These are phyloP conservation scores for Orchesella cincta DNA, from an alignment of 1,140 invertebrate genomes.

Conservation along the genomic window DNA sequence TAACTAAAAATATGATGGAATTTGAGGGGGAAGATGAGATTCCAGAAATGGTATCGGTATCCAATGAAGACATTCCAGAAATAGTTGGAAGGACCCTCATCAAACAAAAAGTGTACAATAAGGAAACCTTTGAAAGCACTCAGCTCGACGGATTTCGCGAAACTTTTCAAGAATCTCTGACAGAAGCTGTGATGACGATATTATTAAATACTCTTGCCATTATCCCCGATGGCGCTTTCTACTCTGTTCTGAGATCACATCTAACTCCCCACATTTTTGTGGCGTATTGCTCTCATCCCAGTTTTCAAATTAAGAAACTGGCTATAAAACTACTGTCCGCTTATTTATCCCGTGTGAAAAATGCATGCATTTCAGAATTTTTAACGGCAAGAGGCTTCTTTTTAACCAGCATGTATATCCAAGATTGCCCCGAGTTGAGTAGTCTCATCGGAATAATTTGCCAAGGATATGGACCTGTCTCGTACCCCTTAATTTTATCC, in stretches of 20 bases:
- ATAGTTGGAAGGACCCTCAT: slow-evolving; percentile 10
- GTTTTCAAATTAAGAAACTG: slow-evolving; percentile 39
- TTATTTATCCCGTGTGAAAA: slow-evolving; percentile 44
- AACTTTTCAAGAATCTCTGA: slow-evolving; percentile 45
- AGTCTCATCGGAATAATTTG: slow-evolving; percentile 36
- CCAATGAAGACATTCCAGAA: slow-evolving; percentile 30
- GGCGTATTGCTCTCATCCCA: slow-evolving; percentile 45
- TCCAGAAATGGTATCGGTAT: slow-evolving; percentile 28
- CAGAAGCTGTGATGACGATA: slow-evolving; percentile 48
- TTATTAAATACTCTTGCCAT: slow-evolving; percentile 46
- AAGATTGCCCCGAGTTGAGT: slow-evolving; percentile 34
- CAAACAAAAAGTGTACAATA: slow-evolving; percentile 36
- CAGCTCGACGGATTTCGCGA: slow-evolving; percentile 35
- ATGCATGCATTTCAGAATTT: slow-evolving; percentile 37
- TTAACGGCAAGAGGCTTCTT: slow-evolving; percentile 44
- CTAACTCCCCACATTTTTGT: slow-evolving; percentile 44
- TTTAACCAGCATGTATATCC: slow-evolving; percentile 47
- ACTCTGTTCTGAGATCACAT: slow-evolving; percentile 37
- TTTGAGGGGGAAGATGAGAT: slow-evolving; percentile 33
- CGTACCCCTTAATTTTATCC: slow-evolving; percentile 41
- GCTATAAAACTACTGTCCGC: slow-evolving; percentile 44
- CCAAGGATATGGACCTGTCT: slow-evolving; percentile 45
- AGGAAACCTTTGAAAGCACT: slow-evolving; percentile 33
- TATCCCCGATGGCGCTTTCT: slow-evolving; percentile 45
- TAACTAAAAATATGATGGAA: slow-evolving; percentile 22